Base-by-base conservation (phyloP, 2,797 vertebrate genomes). In the Paramormyrops hopkinsi region DNA sequence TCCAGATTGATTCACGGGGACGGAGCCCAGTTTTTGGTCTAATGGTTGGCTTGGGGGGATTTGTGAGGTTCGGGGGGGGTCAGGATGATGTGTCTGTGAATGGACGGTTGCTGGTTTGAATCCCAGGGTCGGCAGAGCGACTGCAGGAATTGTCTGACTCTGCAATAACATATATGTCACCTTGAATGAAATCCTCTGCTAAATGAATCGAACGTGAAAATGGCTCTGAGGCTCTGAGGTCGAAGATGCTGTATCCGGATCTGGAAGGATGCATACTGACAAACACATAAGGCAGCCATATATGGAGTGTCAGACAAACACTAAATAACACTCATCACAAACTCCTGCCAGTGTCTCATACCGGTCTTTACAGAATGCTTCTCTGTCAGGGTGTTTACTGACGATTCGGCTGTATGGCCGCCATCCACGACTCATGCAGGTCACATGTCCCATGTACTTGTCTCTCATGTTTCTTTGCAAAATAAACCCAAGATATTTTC, bases 331-430 rank as follows among this genome's bases (percentile, higher is more conserved):
- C n/a, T 22, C 51, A 17, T 7, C 29, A 33, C 69, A 6, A 2
- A 19, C 33, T 37, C 33, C 14, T 54, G 85, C 7, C 2, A 6
- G 50, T 29, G n/a, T 33, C 5, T 8, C 29, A 29, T 90, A 92
- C 91, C 94, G 93, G 2, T 37, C 11, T 17, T 76, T 17, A 37
- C 1, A 9, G 33, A 12, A 37, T 41, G 33, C 69, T 0, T 76
- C 14, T 14, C 33, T 76, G 69, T 76, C 69, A 19, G 12, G 33
- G 33, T 4, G 4, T 41, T 41, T 33, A 19, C 69, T 76, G 33
- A 6, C 1, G 12, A 37, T 37, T 19, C 4, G 11, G 62, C 11
- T 3, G 1, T 29, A 69, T 0, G 8, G 22, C 7, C 7, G 0
- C 11, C 2, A 37, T 73, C 9, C 9, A 1, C 11, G 22, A 9